These are phyloP conservation scores for Caenorhabditis sp. DNA, from an alignment of 2,888 invertebrate species.

Conservation along the genomic window DNA sequence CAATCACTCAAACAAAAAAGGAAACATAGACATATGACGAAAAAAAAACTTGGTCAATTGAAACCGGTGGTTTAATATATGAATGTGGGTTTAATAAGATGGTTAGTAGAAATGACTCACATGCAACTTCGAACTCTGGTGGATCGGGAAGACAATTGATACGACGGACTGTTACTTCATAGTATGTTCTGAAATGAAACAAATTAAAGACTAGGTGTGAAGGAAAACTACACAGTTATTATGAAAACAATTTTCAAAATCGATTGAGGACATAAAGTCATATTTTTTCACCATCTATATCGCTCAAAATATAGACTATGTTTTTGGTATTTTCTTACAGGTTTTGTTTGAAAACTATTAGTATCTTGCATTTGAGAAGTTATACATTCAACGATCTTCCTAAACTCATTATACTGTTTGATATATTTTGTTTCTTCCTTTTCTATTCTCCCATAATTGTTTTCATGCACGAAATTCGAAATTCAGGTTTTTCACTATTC, in stretches of 20 bases:
- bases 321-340: too few relatives aligned
- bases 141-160: conserved; percentile 71
- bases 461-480: background rate
- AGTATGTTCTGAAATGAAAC: conserved; percentile 53
- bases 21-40: background rate
- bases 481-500: background rate
- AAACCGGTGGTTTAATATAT: background rate
- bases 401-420: too few relatives aligned
- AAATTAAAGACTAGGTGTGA: too few relatives aligned
- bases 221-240: too few relatives aligned
- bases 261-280: too few relatives aligned
- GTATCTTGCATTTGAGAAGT: too few relatives aligned
- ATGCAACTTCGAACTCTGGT: conserved; percentile 64
- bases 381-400: too few relatives aligned
- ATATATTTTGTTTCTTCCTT: background rate
- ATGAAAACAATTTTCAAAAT: too few relatives aligned
- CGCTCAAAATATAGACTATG: too few relatives aligned
- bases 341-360: too few relatives aligned
- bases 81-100: background rate
- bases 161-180: conserved; percentile 68
- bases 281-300: too few relatives aligned
- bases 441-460: background rate
- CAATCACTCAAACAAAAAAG: background rate
- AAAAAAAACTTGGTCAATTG: background rate
- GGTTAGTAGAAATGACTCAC: conserved; percentile 36